phyloP scores from a whole-genome alignment of 2,113 vertebrate species.

The Cynoglossus semilaevis region DNA sequence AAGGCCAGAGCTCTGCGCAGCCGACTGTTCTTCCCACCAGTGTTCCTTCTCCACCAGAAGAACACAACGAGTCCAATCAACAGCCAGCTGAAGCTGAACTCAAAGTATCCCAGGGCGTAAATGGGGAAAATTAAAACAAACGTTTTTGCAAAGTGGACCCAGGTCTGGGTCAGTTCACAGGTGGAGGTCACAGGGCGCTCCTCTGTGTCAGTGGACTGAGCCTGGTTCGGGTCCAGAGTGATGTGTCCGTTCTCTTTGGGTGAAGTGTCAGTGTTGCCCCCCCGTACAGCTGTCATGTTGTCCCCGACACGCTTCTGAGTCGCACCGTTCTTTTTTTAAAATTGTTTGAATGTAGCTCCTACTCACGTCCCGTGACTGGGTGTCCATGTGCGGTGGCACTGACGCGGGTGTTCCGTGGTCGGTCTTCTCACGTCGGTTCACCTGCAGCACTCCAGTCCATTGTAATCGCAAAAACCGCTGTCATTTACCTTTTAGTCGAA shows the following conservation, averaged over 20 bases:
- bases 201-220: constrained; percentile 32
- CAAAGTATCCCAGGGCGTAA: constrained; percentile 91
- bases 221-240: constrained; percentile 19
- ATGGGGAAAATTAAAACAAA: constrained; percentile 91
- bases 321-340: constrained; percentile 16
- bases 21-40: constrained; percentile 76
- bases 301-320: constrained; percentile 56
- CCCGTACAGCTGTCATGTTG: constrained; percentile 60
- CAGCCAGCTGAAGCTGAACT: constrained; percentile 95
- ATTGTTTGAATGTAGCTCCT: constrained; percentile 24
- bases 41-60: constrained; percentile 84
- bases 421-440: constrained; percentile 55
- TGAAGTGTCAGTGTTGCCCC: constrained; percentile 44
- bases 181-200: constrained; percentile 67
- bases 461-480: constrained; percentile 10
- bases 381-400: constrained; percentile 43
- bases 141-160: constrained; percentile 85
- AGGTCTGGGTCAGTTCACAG: constrained; percentile 80
- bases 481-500: constrained; percentile 20
- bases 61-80: constrained; percentile 85
- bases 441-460: constrained; percentile 61
- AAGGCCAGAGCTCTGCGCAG: constrained; percentile 83
- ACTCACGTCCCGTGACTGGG: constrained; percentile 14
- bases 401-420: constrained; percentile 9
- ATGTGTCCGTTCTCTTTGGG: constrained; percentile 64